Conservation (phyloP, 2,888 invertebrate species). For the Stomorhina lunata region DNA sequence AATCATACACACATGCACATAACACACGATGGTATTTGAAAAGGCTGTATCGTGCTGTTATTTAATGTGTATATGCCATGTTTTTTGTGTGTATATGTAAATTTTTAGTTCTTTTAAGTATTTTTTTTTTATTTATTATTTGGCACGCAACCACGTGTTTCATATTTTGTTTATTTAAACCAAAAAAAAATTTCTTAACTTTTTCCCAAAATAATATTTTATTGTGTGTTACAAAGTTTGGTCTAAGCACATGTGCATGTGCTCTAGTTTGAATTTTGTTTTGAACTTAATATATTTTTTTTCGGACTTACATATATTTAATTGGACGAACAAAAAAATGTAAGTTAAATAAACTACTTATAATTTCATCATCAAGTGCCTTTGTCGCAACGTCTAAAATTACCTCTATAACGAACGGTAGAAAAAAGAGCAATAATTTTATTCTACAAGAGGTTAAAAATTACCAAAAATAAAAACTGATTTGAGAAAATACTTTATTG, state of each 20-base stretch:
- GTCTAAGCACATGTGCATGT: too few relatives aligned
- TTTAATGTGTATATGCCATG: background rate
- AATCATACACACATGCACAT: background rate
- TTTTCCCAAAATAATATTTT: background rate
- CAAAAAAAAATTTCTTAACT: background rate
- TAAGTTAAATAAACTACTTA: background rate
- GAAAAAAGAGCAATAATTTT: background rate
- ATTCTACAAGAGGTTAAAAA: too few relatives aligned
- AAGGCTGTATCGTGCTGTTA: too few relatives aligned
- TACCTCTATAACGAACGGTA: background rate
- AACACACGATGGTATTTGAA: too few relatives aligned
- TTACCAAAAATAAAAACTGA: too few relatives aligned
- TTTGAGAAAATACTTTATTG: too few relatives aligned
- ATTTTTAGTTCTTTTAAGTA: background rate
- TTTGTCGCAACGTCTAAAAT: too few relatives aligned
- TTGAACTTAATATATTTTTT: too few relatives aligned
- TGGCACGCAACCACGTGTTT: conserved; percentile 54
- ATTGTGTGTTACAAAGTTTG: too few relatives aligned
- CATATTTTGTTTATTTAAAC: background rate
- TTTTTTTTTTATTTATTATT: too few relatives aligned
- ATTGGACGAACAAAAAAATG: background rate
- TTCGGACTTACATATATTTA: background rate
- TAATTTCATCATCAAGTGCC: conserved; percentile 22
- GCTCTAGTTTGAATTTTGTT: too few relatives aligned
- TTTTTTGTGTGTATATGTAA: background rate